Evolutionary conservation across 2,888 invertebrate species (phyloP), one percentile per base, ranked within the genome.

Genomic region (Heliconius hortense): DNA sequence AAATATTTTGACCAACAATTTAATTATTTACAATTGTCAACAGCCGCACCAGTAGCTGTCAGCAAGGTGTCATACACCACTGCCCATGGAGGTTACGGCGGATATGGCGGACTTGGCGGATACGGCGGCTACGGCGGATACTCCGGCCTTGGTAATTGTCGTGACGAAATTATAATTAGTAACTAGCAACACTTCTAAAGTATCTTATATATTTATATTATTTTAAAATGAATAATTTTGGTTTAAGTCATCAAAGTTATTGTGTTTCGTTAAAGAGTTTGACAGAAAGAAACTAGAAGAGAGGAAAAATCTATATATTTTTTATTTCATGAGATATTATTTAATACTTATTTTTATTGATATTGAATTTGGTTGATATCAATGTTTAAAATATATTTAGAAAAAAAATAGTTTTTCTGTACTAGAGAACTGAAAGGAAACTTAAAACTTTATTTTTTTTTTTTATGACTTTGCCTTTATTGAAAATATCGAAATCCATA

Each of bases 51-150:
- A 28, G 79, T 80, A 62, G 80, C 80, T n/a, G 80, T 82, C n/a
- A 82, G 81, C 77, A 81, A 82, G 78, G 75, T 80, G 26, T 78
- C 82, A 43, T 82, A 82, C 85, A 84, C 81, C 81, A 83, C 81
- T 68, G 79, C 78, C 56, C 82, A 84, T 76, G 82, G 84, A 56
- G 84, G 85, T 72, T 80, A 82, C 39, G 84, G 84, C 39, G 84
- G 85, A 75, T 83, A 84, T 81, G 80, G 82, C 73, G 84, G 86
- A 31, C 82, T 81, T 63, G 79, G 80, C 48, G 81, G 82, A 53
- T 56, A 64, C n/a, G 64, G 70, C 64, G 74, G 76, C 24, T 76
- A 76, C 60, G 78, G 75, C 28, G 78, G 78, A 64, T 77, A 78
- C 72, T 77, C 77, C 13, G 71, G 77, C 66, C 66, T 77, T 18